Conservation (phyloP, 1,140 invertebrate genomes). For the Coboldia fuscipes region DNA sequence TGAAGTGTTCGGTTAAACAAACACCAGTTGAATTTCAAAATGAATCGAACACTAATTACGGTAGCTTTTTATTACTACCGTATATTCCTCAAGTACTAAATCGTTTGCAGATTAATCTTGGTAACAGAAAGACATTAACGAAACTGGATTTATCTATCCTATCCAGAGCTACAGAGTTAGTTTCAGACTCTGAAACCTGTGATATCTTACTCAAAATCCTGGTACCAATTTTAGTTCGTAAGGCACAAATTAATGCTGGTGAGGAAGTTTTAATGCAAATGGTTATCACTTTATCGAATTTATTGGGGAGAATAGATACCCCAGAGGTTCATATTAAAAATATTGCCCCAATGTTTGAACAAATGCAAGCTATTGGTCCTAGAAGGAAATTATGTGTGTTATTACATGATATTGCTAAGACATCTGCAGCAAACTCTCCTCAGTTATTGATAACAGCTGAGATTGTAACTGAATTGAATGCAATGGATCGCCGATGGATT, state of each 20-base stretch:
- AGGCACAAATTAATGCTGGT: constrained; percentile 16
- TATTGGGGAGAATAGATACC: constrained; percentile 41
- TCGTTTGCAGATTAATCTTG: constrained; percentile 41
- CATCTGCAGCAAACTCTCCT: constrained; percentile 18
- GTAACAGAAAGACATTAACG: constrained; percentile 31
- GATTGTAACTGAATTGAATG: constrained; percentile 51
- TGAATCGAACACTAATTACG: constrained; percentile 36
- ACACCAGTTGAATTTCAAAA: constrained; percentile 15
- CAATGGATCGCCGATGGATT: constrained; percentile 63
- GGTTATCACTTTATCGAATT: constrained; percentile 47
- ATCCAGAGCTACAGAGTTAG: constrained; percentile 51
- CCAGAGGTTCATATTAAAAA: constrained; percentile 40
- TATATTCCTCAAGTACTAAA: constrained; percentile 48
- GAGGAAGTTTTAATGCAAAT: constrained; percentile 39
- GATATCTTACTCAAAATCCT: constrained; percentile 43
- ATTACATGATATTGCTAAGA: constrained; percentile 28
- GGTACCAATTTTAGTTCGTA: constrained; percentile 49
- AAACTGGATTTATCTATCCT: constrained; percentile 57
- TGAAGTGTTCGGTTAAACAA: constrained; percentile 14
- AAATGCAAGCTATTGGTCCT: constrained; percentile 28
- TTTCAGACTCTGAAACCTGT: constrained; percentile 37
- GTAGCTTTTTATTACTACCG: constrained; percentile 47
- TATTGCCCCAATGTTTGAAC: constrained; percentile 40
- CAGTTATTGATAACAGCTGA: constrained; percentile 19
- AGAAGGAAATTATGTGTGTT: constrained; percentile 41